A percentile compares a stretch with the other conserved stretches of the same genome.
Conservation (phyloP, 1,140 invertebrate species). For the Eufriesea mexicana region DNA sequence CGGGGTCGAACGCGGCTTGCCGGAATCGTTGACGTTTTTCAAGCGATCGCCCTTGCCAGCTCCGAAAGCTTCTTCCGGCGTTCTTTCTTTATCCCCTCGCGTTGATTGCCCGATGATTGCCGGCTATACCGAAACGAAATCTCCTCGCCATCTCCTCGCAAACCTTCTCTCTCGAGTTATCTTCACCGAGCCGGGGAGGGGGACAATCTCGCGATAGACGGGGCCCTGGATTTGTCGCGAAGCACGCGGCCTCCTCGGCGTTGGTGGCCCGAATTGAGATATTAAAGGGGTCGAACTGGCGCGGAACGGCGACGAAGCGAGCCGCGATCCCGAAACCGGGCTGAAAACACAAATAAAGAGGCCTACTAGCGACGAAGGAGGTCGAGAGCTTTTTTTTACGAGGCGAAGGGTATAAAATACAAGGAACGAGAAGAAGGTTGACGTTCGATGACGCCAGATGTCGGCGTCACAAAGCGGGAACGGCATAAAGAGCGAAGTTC, state of each 20-base stretch:
- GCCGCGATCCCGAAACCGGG: conserved; percentile 35
- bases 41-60: conserved; percentile 33
- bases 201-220: no score
- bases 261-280: not conserved
- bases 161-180: not conserved
- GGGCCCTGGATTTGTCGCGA: no score
- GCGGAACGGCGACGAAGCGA: not conserved
- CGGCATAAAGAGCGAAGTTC: conserved; percentile 56
- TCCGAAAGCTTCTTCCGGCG: not conserved
- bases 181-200: no score
- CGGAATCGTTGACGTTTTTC: conserved; percentile 54
- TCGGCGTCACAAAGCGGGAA: conserved; percentile 69
- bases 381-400: conserved; percentile 51
- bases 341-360: conserved; percentile 40
- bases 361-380: conserved; percentile 37
- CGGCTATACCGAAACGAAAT: not conserved
- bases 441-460: conserved; percentile 62
- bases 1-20: conserved; percentile 18
- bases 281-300: not conserved
- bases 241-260: no score
- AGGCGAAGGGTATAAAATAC: conserved; percentile 48
- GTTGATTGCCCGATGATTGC: conserved; percentile 35
- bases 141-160: not conserved
- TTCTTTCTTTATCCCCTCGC: conserved; percentile 21
- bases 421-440: conserved; percentile 51